Evolutionary conservation across 2,797 vertebrate genomes (phyloP).

Genomic region (Malurus leucopterus): DNA sequence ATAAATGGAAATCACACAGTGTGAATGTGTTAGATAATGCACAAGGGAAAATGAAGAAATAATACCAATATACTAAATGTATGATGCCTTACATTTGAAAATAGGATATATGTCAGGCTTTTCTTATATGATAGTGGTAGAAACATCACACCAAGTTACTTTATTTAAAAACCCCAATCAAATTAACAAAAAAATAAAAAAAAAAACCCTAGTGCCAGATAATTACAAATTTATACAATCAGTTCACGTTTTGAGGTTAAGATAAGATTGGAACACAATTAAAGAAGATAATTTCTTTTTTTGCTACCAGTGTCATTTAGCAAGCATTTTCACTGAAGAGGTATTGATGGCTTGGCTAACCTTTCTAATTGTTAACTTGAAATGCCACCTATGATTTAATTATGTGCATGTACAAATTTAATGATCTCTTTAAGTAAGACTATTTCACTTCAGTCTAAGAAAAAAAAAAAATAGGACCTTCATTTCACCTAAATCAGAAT

Average conservation of each 20-base stretch:
- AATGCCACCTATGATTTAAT: neutral
- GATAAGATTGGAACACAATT: conserved; percentile 19
- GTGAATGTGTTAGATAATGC: neutral
- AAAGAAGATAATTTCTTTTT: neutral
- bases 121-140: neutral
- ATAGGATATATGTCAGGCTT: neutral
- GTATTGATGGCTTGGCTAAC: neutral
- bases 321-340: neutral
- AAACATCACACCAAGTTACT: neutral
- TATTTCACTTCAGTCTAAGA: neutral
- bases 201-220: neutral
- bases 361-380: neutral
- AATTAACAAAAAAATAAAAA: neutral
- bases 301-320: neutral
- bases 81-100: neutral
- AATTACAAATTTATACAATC: neutral
- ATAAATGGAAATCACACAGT: neutral
- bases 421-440: neutral
- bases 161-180: neutral
- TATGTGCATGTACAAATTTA: neutral
- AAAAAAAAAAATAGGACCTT: neutral
- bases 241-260: neutral
- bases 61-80: neutral
- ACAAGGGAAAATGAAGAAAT: neutral
- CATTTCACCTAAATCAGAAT: neutral